Percentiles rank a stretch among this genome's conserved stretches.
Conservation (phyloP, 2,888 invertebrate species). For the Villa cingulata region DNA sequence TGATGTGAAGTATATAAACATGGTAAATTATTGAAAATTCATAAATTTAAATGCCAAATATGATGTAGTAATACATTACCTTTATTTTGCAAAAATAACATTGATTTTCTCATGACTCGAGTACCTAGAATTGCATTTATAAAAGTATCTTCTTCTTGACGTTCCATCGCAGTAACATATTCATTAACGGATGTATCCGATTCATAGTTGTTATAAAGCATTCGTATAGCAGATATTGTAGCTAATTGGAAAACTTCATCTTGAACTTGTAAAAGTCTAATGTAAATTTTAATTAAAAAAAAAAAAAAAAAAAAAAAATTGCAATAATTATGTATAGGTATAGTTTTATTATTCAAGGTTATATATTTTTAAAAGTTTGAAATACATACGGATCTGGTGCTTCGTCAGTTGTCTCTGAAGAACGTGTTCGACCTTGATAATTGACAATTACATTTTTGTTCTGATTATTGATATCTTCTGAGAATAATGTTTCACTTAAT, state of each 20-base stretch:
- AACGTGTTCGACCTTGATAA: constrained; percentile 60
- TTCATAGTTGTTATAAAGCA: constrained; percentile 77
- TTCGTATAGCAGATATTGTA: constrained; percentile 58
- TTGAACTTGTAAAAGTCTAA: constrained; percentile 55
- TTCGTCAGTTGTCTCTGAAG: constrained; percentile 52
- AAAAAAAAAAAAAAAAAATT: too few relatives aligned
- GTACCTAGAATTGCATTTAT: constrained; percentile 66
- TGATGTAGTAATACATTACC: constrained; percentile 36
- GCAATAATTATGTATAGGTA: too few relatives aligned
- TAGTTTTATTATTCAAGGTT: too few relatives aligned
- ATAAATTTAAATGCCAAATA: neutral
- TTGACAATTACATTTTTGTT: constrained; percentile 55
- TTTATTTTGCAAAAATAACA: constrained; percentile 41
- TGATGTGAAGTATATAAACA: too few relatives aligned
- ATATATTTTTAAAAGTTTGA: too few relatives aligned
- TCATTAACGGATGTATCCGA: constrained; percentile 60
- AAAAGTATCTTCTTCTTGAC: constrained; percentile 63
- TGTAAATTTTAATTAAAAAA: too few relatives aligned
- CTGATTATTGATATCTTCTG: constrained; percentile 61
- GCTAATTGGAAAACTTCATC: constrained; percentile 41
- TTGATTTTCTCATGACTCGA: constrained; percentile 54
- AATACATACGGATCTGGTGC: constrained; percentile 58
- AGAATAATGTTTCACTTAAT: constrained; percentile 56
- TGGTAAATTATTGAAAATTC: neutral
- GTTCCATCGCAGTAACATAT: constrained; percentile 58